A percentile compares a stretch with the other conserved stretches of the same genome.
phyloP scores from a whole-genome alignment of 2,113 vertebrate genomes.

The Tamias sibiricus region DNA sequence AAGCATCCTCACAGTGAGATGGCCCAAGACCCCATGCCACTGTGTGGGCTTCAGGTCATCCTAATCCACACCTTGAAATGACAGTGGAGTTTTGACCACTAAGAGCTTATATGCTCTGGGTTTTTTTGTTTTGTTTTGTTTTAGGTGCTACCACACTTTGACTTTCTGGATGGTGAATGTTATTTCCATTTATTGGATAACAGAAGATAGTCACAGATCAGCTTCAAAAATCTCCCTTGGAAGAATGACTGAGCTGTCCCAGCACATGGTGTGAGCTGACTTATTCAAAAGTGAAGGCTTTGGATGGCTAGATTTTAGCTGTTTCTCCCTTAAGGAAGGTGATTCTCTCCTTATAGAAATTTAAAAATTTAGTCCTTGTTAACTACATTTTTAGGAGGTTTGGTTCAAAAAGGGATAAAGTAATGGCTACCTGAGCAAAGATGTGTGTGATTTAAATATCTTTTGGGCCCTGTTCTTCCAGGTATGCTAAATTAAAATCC shows the following conservation, averaged over 20 bases:
- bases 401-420: neutral
- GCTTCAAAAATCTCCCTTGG: conserved; percentile 39
- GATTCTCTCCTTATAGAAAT: conserved; percentile 39
- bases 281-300: conserved; percentile 31
- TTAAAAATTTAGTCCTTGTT: conserved; percentile 34
- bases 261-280: neutral
- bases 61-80: neutral
- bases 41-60: neutral
- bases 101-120: conserved; percentile 21
- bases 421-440: conserved; percentile 24
- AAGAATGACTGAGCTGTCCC: neutral
- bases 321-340: neutral
- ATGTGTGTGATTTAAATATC: conserved; percentile 17
- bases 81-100: neutral
- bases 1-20: neutral
- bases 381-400: neutral
- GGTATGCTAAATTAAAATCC: neutral
- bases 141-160: neutral
- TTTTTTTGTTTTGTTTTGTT: too few species aligned
- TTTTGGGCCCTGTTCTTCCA: conserved; percentile 33
- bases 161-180: neutral
- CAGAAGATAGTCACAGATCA: conserved; percentile 46
- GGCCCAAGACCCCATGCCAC: neutral
- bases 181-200: conserved; percentile 41
- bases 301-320: conserved; percentile 1